phyloP scores from a whole-genome alignment of 2,113 vertebrate genomes.

The Sylvia atricapilla region DNA sequence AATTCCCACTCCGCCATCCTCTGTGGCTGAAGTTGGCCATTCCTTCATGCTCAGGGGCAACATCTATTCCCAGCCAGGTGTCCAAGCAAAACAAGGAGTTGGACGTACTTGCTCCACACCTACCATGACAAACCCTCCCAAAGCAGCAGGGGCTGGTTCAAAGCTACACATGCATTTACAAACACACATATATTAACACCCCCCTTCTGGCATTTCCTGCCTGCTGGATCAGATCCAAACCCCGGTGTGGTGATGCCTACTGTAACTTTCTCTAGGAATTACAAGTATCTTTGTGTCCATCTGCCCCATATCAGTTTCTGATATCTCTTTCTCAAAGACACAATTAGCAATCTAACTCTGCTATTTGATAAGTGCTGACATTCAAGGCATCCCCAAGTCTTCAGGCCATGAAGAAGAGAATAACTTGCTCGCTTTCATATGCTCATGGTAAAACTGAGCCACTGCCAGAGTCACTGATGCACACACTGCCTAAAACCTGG shows the following conservation, averaged over 20 bases:
- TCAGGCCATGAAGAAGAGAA: background rate
- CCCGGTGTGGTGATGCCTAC: background rate
- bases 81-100: background rate
- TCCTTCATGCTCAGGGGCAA: background rate
- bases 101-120: background rate
- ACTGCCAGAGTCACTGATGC: background rate
- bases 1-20: background rate
- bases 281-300: background rate
- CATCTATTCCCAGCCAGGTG: background rate
- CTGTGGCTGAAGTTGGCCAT: background rate
- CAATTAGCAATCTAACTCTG: background rate
- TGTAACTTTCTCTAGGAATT: background rate
- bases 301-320: background rate
- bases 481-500: background rate
- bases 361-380: accelerated
- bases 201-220: background rate
- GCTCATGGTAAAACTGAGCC: accelerated
- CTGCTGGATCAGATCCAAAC: background rate
- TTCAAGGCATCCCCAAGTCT: background rate
- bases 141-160: background rate
- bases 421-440: accelerated
- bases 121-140: background rate
- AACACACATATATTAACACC: background rate
- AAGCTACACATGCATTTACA: background rate
- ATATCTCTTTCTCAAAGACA: background rate